Conservation (phyloP, 2,888 invertebrate species). For the Sminthurinus aureus region DNA sequence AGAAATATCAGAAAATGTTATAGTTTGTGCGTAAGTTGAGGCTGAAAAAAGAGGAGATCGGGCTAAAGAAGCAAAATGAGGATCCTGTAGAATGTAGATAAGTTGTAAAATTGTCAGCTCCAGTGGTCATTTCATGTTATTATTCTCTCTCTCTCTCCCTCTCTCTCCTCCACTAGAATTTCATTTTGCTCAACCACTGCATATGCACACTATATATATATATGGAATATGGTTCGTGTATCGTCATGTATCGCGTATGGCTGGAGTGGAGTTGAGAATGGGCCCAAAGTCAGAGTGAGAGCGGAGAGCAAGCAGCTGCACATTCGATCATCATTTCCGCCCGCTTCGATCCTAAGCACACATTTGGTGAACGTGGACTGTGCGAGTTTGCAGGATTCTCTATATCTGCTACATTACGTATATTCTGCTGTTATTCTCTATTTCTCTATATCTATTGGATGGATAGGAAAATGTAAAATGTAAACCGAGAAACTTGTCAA, state of each 20-base stretch:
- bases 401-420: too few species aligned
- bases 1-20: background rate
- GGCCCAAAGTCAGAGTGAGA: too few species aligned
- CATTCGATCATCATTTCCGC: constrained; percentile 49
- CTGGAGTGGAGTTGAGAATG: too few species aligned
- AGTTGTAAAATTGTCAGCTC: constrained; percentile 33
- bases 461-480: constrained; percentile 19
- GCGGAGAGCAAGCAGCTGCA: constrained; percentile 41
- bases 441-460: too few species aligned
- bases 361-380: constrained; percentile 24
- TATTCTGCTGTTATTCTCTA: too few species aligned
- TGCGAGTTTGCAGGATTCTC: too few species aligned
- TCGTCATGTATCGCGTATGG: too few species aligned
- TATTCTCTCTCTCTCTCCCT: constrained; percentile 27
- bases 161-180: background rate
- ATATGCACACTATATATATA: too few species aligned
- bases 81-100: constrained; percentile 31
- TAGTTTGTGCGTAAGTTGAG: background rate
- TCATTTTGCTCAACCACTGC: background rate
- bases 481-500: constrained; percentile 34
- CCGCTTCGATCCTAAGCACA: constrained; percentile 35
- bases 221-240: too few species aligned
- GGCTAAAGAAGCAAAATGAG: constrained; percentile 6
- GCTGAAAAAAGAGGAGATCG: background rate
- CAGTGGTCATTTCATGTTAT: constrained; percentile 34